These are phyloP conservation scores for Channa striata DNA, from an alignment of 2,797 vertebrate species.

Conservation along the genomic window DNA sequence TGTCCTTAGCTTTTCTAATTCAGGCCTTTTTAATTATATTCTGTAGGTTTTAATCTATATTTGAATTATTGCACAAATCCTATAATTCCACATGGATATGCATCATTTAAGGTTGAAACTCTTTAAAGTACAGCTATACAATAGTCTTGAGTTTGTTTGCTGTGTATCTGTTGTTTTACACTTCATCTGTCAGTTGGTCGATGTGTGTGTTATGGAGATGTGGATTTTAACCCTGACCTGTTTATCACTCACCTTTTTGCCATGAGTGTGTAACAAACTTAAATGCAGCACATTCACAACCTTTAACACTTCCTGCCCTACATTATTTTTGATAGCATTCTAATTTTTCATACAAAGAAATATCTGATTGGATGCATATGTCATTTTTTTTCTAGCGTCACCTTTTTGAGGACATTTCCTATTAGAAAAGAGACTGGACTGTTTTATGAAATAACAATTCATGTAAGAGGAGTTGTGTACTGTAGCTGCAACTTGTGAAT, in stretches of 20 bases:
- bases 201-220: slow-evolving; percentile 42
- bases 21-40: slow-evolving; percentile 28
- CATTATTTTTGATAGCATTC: slow-evolving; percentile 82
- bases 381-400: slow-evolving; percentile 68
- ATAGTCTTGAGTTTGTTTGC: slow-evolving; percentile 64
- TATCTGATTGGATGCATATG: slow-evolving; percentile 76
- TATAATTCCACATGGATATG: slow-evolving; percentile 1
- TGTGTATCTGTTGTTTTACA: slow-evolving; percentile 55
- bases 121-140: slow-evolving; percentile 19
- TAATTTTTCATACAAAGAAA: slow-evolving; percentile 77
- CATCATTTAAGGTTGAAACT: slow-evolving; percentile 37
- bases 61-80: slow-evolving; percentile 22
- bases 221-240: slow-evolving; percentile 32
- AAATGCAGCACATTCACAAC: slow-evolving; percentile 74
- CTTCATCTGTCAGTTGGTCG: slow-evolving; percentile 25
- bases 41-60: slow-evolving; percentile 39
- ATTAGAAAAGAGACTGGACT: slow-evolving; percentile 69
- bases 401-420: slow-evolving; percentile 64
- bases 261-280: slow-evolving; percentile 42
- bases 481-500: slow-evolving; percentile 83
- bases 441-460: slow-evolving; percentile 70
- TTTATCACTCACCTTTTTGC: slow-evolving; percentile 44
- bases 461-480: slow-evolving; percentile 72
- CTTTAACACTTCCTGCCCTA: slow-evolving; percentile 79
- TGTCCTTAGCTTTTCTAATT: slow-evolving; percentile 16